Conservation (phyloP, 2,888 invertebrate species). For the Cybosia mesomella region DNA sequence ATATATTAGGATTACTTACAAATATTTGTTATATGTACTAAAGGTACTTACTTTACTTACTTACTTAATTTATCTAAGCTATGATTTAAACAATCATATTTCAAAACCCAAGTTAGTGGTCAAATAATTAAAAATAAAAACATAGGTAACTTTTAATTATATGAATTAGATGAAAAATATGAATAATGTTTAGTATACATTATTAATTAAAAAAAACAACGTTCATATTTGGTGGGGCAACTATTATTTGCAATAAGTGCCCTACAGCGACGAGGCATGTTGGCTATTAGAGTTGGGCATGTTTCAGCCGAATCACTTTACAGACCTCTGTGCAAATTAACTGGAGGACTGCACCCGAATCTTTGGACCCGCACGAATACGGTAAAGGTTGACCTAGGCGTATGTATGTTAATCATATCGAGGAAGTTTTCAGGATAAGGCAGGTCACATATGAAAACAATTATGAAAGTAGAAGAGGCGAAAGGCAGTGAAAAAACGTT, state of each 20-base stretch:
- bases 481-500: not conserved
- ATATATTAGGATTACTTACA: too few species aligned
- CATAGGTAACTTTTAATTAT: not conserved
- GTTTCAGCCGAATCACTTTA: not conserved
- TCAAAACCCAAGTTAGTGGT: not conserved
- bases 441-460: not conserved
- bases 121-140: not conserved
- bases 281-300: not conserved
- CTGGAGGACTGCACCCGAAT: too few species aligned
- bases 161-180: not conserved
- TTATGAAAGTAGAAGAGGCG: too few species aligned
- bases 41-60: too few species aligned
- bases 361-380: too few species aligned
- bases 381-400: too few species aligned
- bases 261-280: not conserved
- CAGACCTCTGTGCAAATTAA: too few species aligned
- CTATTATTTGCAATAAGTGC: conserved; percentile 4
- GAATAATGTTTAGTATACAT: not conserved
- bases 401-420: too few species aligned
- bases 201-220: not conserved
- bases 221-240: not conserved
- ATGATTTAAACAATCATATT: conserved; percentile 3
- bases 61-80: not conserved
- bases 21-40: too few species aligned
- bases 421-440: too few species aligned